A percentile compares a stretch with the other conserved stretches of the same genome.
Evolutionary conservation across 2,113 vertebrate species (phyloP).

Genomic region (Rhagologus leucostigma): DNA sequence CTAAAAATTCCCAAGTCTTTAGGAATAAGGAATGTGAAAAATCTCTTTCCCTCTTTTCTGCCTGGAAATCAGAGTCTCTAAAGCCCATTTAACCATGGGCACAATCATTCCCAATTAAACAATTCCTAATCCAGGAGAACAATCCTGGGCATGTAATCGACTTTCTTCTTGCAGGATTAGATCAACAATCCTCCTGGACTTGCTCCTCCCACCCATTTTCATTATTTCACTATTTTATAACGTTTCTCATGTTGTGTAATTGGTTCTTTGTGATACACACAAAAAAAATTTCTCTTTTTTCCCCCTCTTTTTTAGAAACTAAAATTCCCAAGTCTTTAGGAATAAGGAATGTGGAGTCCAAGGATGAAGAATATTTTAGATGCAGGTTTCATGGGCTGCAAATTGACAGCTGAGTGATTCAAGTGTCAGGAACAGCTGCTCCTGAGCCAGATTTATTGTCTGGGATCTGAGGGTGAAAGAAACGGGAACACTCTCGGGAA

Average conservation of each 20-base stretch:
- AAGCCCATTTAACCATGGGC: neutral
- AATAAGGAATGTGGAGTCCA: neutral
- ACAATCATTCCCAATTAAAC: neutral
- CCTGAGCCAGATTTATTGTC: neutral
- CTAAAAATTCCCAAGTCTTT: neutral
- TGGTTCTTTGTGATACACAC: neutral
- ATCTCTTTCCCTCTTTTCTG: neutral
- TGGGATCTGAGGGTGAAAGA: neutral
- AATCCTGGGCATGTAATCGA: neutral
- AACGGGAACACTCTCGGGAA: neutral
- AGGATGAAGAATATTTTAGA: neutral
- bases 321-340: neutral
- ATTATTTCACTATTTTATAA: neutral
- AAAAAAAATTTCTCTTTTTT: neutral
- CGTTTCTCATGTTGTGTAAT: neutral
- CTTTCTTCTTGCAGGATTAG: neutral
- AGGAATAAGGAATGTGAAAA: neutral
- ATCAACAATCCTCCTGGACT: neutral
- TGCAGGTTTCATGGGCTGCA: neutral
- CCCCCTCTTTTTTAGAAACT: rapidly evolving
- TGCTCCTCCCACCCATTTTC: neutral
- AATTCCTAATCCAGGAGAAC: neutral
- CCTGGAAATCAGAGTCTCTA: neutral
- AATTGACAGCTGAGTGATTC: neutral
- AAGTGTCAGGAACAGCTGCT: neutral